These are phyloP conservation scores for Phragmatobia fuliginosa DNA, from an alignment of 2,888 invertebrate species.

Conservation along the genomic window DNA sequence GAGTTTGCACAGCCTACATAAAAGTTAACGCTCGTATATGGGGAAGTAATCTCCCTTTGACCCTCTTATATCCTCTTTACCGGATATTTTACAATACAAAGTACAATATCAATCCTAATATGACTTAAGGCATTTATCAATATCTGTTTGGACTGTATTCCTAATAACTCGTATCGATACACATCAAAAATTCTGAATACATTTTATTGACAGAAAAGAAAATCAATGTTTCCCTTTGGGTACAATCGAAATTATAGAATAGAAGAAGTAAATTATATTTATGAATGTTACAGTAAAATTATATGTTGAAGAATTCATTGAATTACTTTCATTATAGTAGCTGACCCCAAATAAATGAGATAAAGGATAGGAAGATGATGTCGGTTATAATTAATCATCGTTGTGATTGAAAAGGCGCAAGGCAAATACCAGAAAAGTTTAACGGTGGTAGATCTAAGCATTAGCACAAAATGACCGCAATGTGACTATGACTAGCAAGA, in stretches of 20 bases:
- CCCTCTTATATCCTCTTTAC: slow-evolving; percentile 14
- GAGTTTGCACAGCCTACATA: slow-evolving; percentile 15
- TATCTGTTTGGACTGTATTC: slow-evolving; percentile 9
- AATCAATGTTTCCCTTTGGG: background rate
- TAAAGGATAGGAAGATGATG: no score
- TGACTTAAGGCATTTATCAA: background rate
- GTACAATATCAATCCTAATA: slow-evolving; percentile 5
- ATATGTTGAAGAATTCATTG: no score
- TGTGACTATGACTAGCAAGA: no score
- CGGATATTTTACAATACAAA: slow-evolving; percentile 3
- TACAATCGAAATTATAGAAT: background rate
- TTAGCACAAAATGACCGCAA: no score
- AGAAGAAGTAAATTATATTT: background rate
- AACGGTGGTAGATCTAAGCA: no score
- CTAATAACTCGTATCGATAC: no score
- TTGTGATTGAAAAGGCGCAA: no score
- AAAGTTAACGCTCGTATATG: slow-evolving; percentile 17
- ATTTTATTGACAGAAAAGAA: slow-evolving; percentile 5
- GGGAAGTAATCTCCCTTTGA: slow-evolving; percentile 6
- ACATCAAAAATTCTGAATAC: slow-evolving; percentile 14
- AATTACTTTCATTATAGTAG: no score
- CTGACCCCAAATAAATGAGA: no score
- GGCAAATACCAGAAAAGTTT: no score
- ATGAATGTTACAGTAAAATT: background rate
- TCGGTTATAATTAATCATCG: no score